These are phyloP conservation scores for Trachelus troglodyta DNA, from an alignment of 2,888 invertebrate species.

Conservation along the genomic window DNA sequence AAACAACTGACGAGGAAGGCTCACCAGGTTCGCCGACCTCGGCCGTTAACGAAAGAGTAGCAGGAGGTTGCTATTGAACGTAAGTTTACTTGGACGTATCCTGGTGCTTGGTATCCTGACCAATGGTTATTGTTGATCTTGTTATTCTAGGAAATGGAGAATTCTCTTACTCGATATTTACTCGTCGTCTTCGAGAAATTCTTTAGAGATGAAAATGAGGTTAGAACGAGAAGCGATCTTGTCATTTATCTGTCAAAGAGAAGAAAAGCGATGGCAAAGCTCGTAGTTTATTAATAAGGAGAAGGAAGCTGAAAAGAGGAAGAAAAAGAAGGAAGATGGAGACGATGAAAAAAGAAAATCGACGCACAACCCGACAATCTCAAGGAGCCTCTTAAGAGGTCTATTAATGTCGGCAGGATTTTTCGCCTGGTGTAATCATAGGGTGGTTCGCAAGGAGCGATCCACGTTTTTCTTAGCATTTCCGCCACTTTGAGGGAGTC, in stretches of 20 bases:
- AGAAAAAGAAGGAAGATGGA: slow-evolving; percentile 19
- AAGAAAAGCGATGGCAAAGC: not conserved
- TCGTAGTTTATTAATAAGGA: not conserved
- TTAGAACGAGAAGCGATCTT: not conserved
- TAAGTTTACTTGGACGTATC: not conserved
- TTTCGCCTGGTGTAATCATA: slow-evolving; percentile 50
- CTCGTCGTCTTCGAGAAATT: not conserved
- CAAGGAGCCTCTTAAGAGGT: slow-evolving; percentile 36
- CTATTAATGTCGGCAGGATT: slow-evolving; percentile 53
- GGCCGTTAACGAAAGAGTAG: not conserved
- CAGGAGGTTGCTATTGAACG: not conserved
- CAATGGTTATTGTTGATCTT: not conserved
- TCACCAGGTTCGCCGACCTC: not conserved
- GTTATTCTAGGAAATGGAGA: not conserved
- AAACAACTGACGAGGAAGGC: slow-evolving; percentile 32
- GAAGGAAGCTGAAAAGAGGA: not conserved
- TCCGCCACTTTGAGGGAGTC: slow-evolving; percentile 44
- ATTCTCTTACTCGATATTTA: not conserved
- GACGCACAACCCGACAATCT: slow-evolving; percentile 25
- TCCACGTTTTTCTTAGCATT: slow-evolving; percentile 42
- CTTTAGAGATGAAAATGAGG: not conserved
- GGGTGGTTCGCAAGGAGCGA: slow-evolving; percentile 24
- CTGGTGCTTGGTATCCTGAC: not conserved
- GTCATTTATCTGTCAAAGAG: not conserved
- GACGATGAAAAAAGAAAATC: slow-evolving; percentile 33